A percentile compares a stretch with the other conserved stretches of the same genome.
phyloP scores from a whole-genome alignment of 1,140 invertebrate genomes.

The Sycophila sp. region DNA sequence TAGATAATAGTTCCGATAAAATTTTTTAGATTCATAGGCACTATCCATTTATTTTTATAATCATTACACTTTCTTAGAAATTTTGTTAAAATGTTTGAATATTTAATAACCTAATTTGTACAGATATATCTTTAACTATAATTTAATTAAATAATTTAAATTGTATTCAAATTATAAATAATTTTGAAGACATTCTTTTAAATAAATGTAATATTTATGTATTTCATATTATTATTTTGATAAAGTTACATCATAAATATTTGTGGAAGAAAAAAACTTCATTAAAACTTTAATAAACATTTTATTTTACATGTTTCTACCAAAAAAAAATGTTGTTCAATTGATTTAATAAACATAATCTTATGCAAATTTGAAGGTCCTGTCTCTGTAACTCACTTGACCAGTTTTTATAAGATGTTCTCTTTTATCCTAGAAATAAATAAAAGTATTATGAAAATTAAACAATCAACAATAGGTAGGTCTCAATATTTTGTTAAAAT shows the following conservation, averaged over 20 bases:
- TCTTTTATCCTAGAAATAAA: conserved; percentile 60
- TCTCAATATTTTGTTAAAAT: conserved; percentile 8
- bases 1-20: conserved; percentile 59
- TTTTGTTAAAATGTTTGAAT: conserved; percentile 21
- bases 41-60: neutral
- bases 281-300: neutral
- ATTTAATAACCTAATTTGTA: no score
- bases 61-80: neutral
- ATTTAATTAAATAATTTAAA: neutral
- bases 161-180: neutral
- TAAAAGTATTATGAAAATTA: neutral
- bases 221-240: neutral
- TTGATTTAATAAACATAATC: neutral
- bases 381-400: conserved; percentile 77
- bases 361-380: conserved; percentile 69
- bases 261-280: neutral
- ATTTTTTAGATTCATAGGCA: conserved; percentile 8
- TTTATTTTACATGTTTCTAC: neutral
- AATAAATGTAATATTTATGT: neutral
- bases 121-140: neutral
- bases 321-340: neutral
- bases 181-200: neutral
- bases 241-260: neutral
- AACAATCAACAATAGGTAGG: no score
- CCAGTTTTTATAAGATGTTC: conserved; percentile 74